phyloP scores from a whole-genome alignment of 2,797 vertebrate species.

The Gallirallus australis region DNA sequence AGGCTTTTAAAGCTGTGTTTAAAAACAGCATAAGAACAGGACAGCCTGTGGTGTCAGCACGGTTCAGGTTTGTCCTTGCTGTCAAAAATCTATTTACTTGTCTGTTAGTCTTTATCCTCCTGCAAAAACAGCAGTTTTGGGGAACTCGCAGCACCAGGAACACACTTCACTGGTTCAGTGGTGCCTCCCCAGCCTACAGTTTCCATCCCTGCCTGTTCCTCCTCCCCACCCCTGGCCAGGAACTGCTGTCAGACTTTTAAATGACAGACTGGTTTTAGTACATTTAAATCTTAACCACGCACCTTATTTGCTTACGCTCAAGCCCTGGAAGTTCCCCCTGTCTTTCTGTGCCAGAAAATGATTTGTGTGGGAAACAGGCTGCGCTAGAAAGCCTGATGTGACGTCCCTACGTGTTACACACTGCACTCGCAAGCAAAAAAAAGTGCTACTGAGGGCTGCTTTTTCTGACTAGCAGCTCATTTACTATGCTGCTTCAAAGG shows the following conservation, averaged over 20 bases:
- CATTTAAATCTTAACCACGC: not conserved
- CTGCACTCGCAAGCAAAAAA: not conserved
- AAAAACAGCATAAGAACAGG: not conserved
- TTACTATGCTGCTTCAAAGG: not conserved
- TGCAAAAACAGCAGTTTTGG: not conserved
- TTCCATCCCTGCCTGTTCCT: not conserved
- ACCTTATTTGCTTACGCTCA: not conserved
- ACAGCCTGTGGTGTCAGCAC: not conserved
- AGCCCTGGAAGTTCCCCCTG: not conserved
- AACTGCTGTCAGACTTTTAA: not conserved
- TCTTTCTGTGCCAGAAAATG: not conserved
- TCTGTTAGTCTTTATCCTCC: not conserved
- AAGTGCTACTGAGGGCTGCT: not conserved
- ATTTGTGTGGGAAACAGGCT: not conserved
- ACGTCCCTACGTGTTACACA: rapidly evolving
- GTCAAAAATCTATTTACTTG: not conserved
- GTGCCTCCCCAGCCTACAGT: not conserved
- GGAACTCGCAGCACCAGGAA: not conserved
- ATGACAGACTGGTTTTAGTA: not conserved
- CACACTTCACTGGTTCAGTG: not conserved
- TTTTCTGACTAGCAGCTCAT: not conserved
- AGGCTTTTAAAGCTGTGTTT: not conserved
- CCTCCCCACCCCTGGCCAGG: not conserved
- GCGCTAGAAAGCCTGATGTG: not conserved
- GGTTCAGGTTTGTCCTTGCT: not conserved